Base-by-base conservation (phyloP, 2,113 vertebrate genomes). In the Callionymus lyra region DNA sequence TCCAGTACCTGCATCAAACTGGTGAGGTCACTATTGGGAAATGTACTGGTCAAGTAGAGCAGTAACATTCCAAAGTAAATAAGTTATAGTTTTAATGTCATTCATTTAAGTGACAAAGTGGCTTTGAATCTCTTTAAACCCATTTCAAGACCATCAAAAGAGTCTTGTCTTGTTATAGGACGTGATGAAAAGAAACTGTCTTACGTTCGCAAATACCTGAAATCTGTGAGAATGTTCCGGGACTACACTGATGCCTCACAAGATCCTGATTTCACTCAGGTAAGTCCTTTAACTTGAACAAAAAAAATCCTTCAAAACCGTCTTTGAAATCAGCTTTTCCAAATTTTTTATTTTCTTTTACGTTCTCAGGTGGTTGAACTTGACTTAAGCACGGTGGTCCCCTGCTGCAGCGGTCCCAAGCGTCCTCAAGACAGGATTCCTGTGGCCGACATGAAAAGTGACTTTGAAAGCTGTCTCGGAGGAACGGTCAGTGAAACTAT, bases 341-440 rank as follows among this genome's bases (percentile, higher is more conserved):
- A 10, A 13, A 14, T 6, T 35, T 11, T 10, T 34, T 1, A 13
- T 6, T 38, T 17, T 32, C 6, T 42, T 14, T 14, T 2, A 34
- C 8, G 13, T 37, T 6, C 19, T 12, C 38, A 84, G 84, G 70
- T 86, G 1, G 46, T 79, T 5, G 77, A 76, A 61, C 56, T 99
- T 72, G 90, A 97, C 65, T 85, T 99, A 16, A 70, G 65, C 31
- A 78, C 85, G 1, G 93, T 99, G 3, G 91, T 91, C 12, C 91
- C 94, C 1, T 99, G 93, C 77, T 97, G 93, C 67, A 99, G 95
- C 8, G 95, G 93, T 42, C 95, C 94, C 10, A 99, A 99, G 70
- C 83, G 95, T 60, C 95, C 95, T 16, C 95, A 99, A 66, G 93
- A 98, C 81, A 91, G 87, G 71, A 86, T 98, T 2, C 47, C 88